Evolutionary conservation across 2,797 vertebrate genomes (phyloP).

Genomic region (Argyrosomus regius): DNA sequence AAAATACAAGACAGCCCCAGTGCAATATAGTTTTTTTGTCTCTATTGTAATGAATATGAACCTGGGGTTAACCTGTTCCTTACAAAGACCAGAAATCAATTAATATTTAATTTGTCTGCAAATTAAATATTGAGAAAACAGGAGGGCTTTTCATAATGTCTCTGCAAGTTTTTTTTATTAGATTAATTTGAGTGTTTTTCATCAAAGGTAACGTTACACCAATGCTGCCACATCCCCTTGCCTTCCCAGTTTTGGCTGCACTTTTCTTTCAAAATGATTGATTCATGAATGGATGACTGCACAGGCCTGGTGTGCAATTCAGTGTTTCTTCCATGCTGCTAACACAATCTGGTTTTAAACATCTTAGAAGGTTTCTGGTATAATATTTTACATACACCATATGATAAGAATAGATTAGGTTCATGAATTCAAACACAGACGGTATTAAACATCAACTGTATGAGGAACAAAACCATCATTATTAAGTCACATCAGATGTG

Average conservation of each 20-base stretch:
- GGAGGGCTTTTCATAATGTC: slow-evolving; percentile 41
- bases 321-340: slow-evolving; percentile 47
- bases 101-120: slow-evolving; percentile 70
- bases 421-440: slow-evolving; percentile 45
- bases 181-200: slow-evolving; percentile 63
- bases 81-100: slow-evolving; percentile 64
- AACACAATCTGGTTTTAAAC: slow-evolving; percentile 53
- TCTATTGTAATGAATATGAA: slow-evolving; percentile 59
- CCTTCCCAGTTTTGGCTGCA: slow-evolving; percentile 44
- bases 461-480: background rate
- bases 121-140: slow-evolving; percentile 67
- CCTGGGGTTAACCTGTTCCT: slow-evolving; percentile 59
- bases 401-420: slow-evolving; percentile 47
- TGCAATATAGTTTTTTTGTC: slow-evolving; percentile 22
- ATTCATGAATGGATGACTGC: slow-evolving; percentile 65
- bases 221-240: slow-evolving; percentile 48
- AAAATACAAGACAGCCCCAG: slow-evolving; percentile 22
- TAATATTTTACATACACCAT: slow-evolving; percentile 42
- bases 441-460: slow-evolving; percentile 5
- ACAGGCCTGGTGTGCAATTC: slow-evolving; percentile 51
- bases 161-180: slow-evolving; percentile 43
- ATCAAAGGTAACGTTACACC: slow-evolving; percentile 41
- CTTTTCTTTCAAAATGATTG: slow-evolving; percentile 72
- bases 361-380: slow-evolving; percentile 42
- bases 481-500: slow-evolving; percentile 11